Base-by-base conservation (phyloP, 2,797 vertebrate species). In the Channa striata region DNA sequence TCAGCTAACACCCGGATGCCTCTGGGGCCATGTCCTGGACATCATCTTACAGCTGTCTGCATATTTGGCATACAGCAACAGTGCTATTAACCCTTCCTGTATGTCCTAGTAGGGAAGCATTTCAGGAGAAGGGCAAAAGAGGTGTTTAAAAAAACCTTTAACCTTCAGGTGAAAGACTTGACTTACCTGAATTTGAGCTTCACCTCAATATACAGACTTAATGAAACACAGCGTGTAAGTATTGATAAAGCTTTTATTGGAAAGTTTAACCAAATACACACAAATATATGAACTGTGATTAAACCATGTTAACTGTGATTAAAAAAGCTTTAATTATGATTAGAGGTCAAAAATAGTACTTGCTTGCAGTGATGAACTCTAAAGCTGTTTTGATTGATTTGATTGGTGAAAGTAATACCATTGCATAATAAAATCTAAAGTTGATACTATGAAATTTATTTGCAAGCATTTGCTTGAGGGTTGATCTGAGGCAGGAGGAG, bases 1-100 rank as follows among this genome's bases (percentile, higher is more conserved):
- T 0, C 0, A 14, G 0, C 1, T 94, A 1, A 61, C 85, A 1
- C 21, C 77, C 0, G 59, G 78, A 1, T 97, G 96, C 76, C 33
- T 85, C 25, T 78, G 77, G 39, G 68, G 66, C 19, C 51, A 83
- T 0, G 1, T 86, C 1, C 61, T 96, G 8, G 92, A 94, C 2
- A n/a, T 96, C 6, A 4, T 93, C 53, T 93, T 89, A 0, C 94
- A 97, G 82, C 44, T 96, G 47, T 79, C 91, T 13, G 74, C 78
- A 0, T 96, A 93, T 52, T 74, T 94, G 16, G 93, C 86, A 8
- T 97, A 93, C 20, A 94, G 93, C 82, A 96, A 97, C 91, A 97
- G 96, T 82, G 94, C 95, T 30, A 78, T 97, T 34, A 98, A 97
- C 85, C 96, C 0, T 78, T 97, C 59, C 72, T 97, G 9, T 97